A percentile compares a stretch with the other conserved stretches of the same genome.
Conservation (phyloP, 1,140 invertebrate genomes). For the Macrobrachium rosenbergii region DNA sequence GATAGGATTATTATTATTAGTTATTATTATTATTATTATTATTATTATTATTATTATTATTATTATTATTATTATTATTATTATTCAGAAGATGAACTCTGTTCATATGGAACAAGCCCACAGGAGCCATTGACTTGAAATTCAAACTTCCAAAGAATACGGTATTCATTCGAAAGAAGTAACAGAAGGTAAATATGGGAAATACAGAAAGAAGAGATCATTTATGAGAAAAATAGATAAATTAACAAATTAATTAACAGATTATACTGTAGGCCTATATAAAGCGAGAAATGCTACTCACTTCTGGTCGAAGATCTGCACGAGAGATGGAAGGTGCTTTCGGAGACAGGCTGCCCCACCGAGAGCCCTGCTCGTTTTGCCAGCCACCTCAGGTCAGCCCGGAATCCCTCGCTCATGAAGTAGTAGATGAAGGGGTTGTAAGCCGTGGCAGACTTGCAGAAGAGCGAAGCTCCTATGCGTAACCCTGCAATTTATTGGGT, state of each 20-base stretch:
- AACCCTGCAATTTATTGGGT: constrained; percentile 24
- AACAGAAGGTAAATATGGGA: too few species aligned
- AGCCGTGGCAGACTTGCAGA: constrained; percentile 66
- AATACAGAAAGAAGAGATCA: too few species aligned
- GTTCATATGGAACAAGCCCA: too few species aligned
- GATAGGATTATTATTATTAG: too few species aligned
- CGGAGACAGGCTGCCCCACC: neutral
- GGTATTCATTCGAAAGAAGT: too few species aligned
- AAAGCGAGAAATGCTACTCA: neutral
- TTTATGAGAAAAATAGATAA: neutral
- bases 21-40: too few species aligned
- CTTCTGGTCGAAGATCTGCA: constrained; percentile 38
- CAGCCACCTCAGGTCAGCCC: constrained; percentile 58
- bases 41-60: too few species aligned
- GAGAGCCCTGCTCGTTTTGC: constrained; percentile 3
- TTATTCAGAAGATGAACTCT: too few species aligned
- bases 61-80: too few species aligned
- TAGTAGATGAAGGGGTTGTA: constrained; percentile 67
- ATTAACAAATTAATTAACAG: neutral
- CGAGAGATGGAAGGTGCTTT: constrained; percentile 34
- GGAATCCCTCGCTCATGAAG: constrained; percentile 66
- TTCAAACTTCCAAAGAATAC: too few species aligned
- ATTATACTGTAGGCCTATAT: too few species aligned
- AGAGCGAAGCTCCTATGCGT: constrained; percentile 51
- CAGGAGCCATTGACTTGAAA: too few species aligned